Evolutionary conservation across 1,140 invertebrate genomes (phyloP).

Genomic region (Planococcus citri): DNA sequence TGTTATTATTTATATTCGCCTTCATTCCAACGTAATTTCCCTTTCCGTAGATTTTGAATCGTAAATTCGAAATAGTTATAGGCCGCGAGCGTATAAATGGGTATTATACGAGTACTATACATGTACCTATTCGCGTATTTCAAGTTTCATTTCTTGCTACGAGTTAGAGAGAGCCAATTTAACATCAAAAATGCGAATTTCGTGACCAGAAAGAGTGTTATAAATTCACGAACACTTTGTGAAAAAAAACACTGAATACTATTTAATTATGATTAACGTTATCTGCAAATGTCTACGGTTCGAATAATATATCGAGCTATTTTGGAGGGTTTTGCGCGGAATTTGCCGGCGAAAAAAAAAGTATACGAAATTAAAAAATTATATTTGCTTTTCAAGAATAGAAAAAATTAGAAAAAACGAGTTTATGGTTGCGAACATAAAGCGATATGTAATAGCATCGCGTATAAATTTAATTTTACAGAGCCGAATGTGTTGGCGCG

Average conservation of each 20-base stretch:
- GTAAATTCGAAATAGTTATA: background rate
- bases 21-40: background rate
- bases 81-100: background rate
- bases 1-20: background rate
- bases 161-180: background rate
- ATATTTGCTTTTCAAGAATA: no score
- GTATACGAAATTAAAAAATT: no score
- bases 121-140: background rate
- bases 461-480: no score
- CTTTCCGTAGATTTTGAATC: background rate
- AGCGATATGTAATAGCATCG: no score
- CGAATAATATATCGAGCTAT: background rate
- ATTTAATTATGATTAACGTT: constrained; percentile 8
- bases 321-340: background rate
- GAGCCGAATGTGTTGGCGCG: no score
- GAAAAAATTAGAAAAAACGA: no score
- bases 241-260: background rate
- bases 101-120: no score
- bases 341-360: no score
- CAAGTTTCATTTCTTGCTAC: background rate
- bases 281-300: background rate
- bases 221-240: background rate
- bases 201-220: background rate
- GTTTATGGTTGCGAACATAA: no score
- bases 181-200: background rate